phyloP scores from a whole-genome alignment of 1,140 invertebrate species.

The Tetragonula clypearis region DNA sequence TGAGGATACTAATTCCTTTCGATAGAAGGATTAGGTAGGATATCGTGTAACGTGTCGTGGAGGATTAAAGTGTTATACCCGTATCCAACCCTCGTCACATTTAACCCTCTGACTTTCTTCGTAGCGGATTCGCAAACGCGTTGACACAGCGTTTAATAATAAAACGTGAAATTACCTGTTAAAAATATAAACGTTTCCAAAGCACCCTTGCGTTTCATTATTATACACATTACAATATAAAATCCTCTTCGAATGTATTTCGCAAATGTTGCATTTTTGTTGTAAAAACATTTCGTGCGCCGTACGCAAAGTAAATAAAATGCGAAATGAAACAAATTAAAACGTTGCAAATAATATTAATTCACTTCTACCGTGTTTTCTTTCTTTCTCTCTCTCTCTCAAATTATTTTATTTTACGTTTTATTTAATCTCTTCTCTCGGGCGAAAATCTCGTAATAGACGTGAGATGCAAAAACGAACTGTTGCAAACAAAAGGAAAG shows the following conservation, averaged over 20 bases:
- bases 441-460: background rate
- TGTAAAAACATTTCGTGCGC: too few relatives aligned
- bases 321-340: background rate
- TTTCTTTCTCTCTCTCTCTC: background rate
- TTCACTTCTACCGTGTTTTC: background rate
- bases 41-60: constrained; percentile 29
- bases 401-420: too few relatives aligned
- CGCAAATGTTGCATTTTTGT: background rate
- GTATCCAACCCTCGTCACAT: constrained; percentile 45
- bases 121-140: constrained; percentile 1
- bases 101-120: constrained; percentile 49
- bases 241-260: background rate
- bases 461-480: too few relatives aligned
- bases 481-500: too few relatives aligned
- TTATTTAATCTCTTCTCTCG: background rate
- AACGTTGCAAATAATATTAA: background rate
- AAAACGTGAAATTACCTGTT: background rate
- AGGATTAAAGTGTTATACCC: constrained; percentile 47
- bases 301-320: too few relatives aligned
- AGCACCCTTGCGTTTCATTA: background rate
- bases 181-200: background rate
- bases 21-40: constrained; percentile 47
- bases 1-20: constrained; percentile 44
- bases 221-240: background rate
- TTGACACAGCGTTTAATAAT: constrained; percentile 1